phyloP scores from a whole-genome alignment of 2,113 vertebrate species.

The Nothocercus julius region DNA sequence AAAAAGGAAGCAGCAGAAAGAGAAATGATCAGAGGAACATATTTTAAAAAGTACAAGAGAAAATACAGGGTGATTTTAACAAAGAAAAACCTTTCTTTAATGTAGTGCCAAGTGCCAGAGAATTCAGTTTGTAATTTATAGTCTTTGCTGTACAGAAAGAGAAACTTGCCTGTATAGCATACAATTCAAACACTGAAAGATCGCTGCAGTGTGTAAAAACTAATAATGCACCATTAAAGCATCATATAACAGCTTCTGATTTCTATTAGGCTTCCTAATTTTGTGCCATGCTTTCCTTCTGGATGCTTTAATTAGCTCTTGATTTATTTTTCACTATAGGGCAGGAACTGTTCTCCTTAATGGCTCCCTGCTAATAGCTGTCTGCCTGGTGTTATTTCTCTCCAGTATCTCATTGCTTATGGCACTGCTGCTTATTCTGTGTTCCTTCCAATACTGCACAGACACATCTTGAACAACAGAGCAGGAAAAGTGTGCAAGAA shows the following conservation, averaged over 20 bases:
- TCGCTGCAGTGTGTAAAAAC: conserved; percentile 35
- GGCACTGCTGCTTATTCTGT: conserved; percentile 35
- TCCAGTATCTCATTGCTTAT: conserved; percentile 27
- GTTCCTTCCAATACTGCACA: not conserved
- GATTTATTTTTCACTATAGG: conserved; percentile 67
- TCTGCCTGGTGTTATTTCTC: conserved; percentile 54
- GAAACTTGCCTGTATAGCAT: conserved; percentile 6
- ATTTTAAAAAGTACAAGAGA: not conserved
- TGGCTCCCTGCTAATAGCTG: conserved; percentile 61
- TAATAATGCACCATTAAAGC: conserved; percentile 54
- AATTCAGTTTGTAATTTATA: conserved; percentile 31
- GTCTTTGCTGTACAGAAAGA: not conserved
- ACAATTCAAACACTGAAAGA: conserved; percentile 39
- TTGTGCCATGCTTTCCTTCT: conserved; percentile 57
- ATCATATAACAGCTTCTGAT: conserved; percentile 25
- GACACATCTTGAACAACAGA: not conserved
- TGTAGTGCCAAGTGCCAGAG: conserved; percentile 9
- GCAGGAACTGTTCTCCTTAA: conserved; percentile 58
- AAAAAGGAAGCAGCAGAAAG: not conserved
- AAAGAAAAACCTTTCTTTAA: conserved; percentile 45
- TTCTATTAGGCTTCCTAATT: conserved; percentile 64
- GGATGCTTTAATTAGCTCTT: conserved; percentile 73
- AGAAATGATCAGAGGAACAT: not conserved
- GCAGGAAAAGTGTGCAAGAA: not conserved
- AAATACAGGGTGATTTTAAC: conserved; percentile 27